Percentiles rank a stretch among this genome's conserved stretches.
These are phyloP conservation scores for Diplodus puntazzo DNA, from an alignment of 2,797 vertebrate species.

Conservation along the genomic window DNA sequence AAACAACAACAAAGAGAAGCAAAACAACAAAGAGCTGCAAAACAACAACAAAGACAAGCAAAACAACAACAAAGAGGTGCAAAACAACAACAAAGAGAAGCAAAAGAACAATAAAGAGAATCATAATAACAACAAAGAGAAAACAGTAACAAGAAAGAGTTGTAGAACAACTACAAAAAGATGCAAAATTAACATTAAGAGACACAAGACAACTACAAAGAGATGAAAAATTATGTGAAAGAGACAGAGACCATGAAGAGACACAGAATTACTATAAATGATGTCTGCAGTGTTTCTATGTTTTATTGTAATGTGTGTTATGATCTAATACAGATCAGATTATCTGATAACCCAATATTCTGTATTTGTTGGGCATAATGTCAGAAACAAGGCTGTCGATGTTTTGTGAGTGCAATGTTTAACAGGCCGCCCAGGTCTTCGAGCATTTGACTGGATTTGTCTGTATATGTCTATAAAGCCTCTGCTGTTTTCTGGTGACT, in stretches of 20 bases:
- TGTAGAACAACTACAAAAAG: too few species aligned
- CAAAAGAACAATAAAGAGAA: too few species aligned
- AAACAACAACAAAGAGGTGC: too few species aligned
- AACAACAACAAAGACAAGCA: too few species aligned
- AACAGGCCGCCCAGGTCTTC: slow-evolving; percentile 1
- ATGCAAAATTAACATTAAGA: too few species aligned
- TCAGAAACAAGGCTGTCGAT: slow-evolving; percentile 8
- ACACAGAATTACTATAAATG: background rate
- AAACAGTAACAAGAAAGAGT: too few species aligned
- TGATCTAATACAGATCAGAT: slow-evolving; percentile 31
- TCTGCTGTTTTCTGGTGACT: slow-evolving; percentile 54
- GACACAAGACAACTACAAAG: too few species aligned
- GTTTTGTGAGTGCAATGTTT: slow-evolving; percentile 20
- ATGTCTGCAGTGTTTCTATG: background rate
- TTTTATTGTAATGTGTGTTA: background rate
- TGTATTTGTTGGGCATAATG: slow-evolving; percentile 15
- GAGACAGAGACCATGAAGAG: background rate
- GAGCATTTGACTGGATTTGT: slow-evolving; percentile 31
- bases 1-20: too few species aligned
- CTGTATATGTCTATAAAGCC: slow-evolving; percentile 34
- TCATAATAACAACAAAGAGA: too few species aligned
- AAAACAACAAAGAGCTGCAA: too few species aligned
- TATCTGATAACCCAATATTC: slow-evolving; percentile 6
- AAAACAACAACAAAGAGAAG: too few species aligned
- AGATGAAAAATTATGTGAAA: background rate